These are phyloP conservation scores for Phyllotreta striolata DNA, from an alignment of 2,888 invertebrate genomes.

Conservation along the genomic window DNA sequence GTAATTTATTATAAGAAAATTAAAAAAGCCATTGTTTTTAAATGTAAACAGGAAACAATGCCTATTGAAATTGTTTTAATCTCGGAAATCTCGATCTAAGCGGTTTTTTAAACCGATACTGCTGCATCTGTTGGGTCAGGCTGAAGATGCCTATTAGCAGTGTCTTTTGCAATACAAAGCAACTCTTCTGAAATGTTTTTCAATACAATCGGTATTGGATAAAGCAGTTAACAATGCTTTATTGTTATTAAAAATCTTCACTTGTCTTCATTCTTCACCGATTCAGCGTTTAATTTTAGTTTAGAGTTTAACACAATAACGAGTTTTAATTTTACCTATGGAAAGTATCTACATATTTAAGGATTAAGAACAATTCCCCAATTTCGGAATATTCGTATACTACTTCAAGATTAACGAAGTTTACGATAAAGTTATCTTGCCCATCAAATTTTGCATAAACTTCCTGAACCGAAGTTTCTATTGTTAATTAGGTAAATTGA, in stretches of 20 bases:
- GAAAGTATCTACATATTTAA: too few relatives aligned
- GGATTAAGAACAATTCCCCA: not conserved
- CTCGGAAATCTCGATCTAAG: slow-evolving; percentile 9
- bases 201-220: slow-evolving; percentile 2
- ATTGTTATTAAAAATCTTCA: slow-evolving; percentile 6
- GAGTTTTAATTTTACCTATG: too few relatives aligned
- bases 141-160: not conserved
- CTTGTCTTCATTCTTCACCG: not conserved
- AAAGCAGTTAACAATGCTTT: slow-evolving; percentile 7
- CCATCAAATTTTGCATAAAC: slow-evolving; percentile 21
- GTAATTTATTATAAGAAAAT: slow-evolving; percentile 8
- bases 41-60: slow-evolving; percentile 22
- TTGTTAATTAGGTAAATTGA: slow-evolving; percentile 24
- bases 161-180: not conserved
- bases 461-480: slow-evolving; percentile 21
- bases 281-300: too few relatives aligned
- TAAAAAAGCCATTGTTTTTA: slow-evolving; percentile 16
- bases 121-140: slow-evolving; percentile 6
- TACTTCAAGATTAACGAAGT: slow-evolving; percentile 22
- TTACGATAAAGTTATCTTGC: slow-evolving; percentile 22
- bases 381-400: not conserved
- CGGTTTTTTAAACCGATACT: slow-evolving; percentile 12
- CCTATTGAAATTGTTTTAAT: slow-evolving; percentile 18
- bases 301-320: too few relatives aligned
- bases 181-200: slow-evolving; percentile 7